Evolutionary conservation across 2,113 vertebrate genomes (phyloP), one percentile per base, ranked within the genome.

Genomic region (human (Homo sapiens)): DNA sequence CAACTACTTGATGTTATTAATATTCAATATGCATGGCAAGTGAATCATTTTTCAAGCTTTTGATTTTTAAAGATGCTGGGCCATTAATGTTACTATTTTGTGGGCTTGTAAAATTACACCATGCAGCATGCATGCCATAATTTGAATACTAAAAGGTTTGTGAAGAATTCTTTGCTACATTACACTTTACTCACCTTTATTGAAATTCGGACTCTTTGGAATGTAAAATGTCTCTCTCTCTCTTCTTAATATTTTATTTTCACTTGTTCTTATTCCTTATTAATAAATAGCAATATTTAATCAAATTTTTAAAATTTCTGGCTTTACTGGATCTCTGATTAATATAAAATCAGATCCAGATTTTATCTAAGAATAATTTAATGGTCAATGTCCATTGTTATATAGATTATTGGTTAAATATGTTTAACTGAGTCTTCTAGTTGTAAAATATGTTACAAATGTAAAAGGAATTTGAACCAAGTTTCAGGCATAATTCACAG

Each of bases 21-120:
- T 98, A 98, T 98, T 99, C 98, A 98, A 27, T 97, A 89, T 95
- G 64, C 68, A 93, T 97, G 68, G 86, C 48, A 97, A 98, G 90
- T 92, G 97, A 98, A 98, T 95, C 96, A 97, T 98, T 98, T 98
- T 98, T 80, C 45, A 96, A 84, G 92, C 84, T 98, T 98, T 97
- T 96, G 97, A 92, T 98, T 98, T 95, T 98, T 98, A 97, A 97
- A 97, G 92, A 95, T 92, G 8, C 87, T 68, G 64, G 70, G 43
- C 91, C 64, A 80, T 98, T 98, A 98, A 97, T 96, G 70, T 95
- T 80, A 89, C 72, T 98, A 52, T 97, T 98, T 97, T 98, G 45
- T 73, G 98, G 89, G 50, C 81, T 97, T 98, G 40, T 80, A 96
- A 96, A 98, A 97, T 72, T 78, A 48, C 45, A 82, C 23, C 5